Evolutionary conservation across 64 coral and sea anemone species (phyloP), one percentile per base, ranked within the genome.

Genomic region (Trachythela sp.): DNA sequence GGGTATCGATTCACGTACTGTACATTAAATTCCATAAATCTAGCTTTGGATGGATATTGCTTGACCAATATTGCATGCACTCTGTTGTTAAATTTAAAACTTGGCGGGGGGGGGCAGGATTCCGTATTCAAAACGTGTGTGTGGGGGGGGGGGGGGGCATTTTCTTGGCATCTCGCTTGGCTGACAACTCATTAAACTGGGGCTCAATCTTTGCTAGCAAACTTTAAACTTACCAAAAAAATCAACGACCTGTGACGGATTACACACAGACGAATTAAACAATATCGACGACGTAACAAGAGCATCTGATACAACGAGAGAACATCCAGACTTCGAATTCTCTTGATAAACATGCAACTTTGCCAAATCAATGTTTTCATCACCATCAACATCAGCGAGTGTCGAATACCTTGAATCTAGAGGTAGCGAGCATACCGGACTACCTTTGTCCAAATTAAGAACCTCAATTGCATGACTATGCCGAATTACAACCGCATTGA

Each of bases 291-390:
- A 80, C 6, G 33, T 39, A 4, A 39, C 17, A 80, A 39, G 20
- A 35, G 75, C 75, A 37, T 80, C 33, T 80, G 75, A 37, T 6
- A 39, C 75, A 0, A 80, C 75, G 13, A 80, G 20, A 80, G 13
- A 80, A 80, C 75, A 80, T 2, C 1, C 2, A 35, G 37, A 11
- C 31, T 35, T 37, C 0, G 31, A 35, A 35, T 30, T 38, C 2
- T 18, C 37, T 37, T 80, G 31, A 8, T 80, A 80, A 1, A 80
- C 31, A 17, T 38, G 37, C 4, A 87, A 84, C 31, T 85, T 94
- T 49, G 94, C 75, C n/a, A 89, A 89, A 85, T 99, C 95, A 84
- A 99, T 88, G 27, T 51, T 51, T 37, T 85, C 89, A 84, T 99
- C 95, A 29, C 86, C 83, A 27, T 99, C 93, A 22, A 99, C 58